Evolutionary conservation across 2,113 vertebrate genomes (phyloP).

Genomic region (Pangasianodon hypophthalmus): DNA sequence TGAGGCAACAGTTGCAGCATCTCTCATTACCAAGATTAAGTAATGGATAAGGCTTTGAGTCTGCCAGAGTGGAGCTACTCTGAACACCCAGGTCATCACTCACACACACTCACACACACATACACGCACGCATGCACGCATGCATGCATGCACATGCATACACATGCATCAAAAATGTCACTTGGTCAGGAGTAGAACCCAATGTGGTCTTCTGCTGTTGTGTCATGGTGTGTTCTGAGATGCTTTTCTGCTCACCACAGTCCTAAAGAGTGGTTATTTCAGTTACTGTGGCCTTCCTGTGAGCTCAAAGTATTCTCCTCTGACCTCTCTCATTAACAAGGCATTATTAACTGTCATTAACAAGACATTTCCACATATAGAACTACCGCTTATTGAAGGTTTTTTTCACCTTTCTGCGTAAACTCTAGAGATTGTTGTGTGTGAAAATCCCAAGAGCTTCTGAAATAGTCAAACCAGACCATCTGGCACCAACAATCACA

Average conservation of each 20-base stretch:
- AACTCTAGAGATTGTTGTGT: neutral
- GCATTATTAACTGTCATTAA: neutral
- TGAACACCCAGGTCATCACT: constrained; percentile 40
- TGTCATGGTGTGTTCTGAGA: neutral
- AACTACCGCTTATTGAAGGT: neutral
- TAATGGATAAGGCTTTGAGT: constrained; percentile 33
- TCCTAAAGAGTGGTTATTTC: neutral
- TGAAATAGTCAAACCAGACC: neutral
- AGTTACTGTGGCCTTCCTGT: neutral
- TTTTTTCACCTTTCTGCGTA: neutral
- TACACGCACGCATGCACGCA: constrained; percentile 21
- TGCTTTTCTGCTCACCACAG: neutral
- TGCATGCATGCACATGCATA: constrained; percentile 16
- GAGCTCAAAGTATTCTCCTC: neutral
- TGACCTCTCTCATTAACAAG: neutral
- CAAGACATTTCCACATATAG: neutral
- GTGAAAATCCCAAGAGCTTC: neutral
- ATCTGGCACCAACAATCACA: neutral
- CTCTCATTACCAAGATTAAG: constrained; percentile 43
- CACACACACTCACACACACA: constrained; percentile 26
- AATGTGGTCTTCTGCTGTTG: neutral
- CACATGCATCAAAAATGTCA: neutral
- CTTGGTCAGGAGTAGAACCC: neutral
- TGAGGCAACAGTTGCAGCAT: constrained; percentile 39
- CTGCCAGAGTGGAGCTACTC: constrained; percentile 24